Percentiles rank a stretch among this genome's conserved stretches.
Conservation (phyloP, 2,888 invertebrate genomes). For the Octodonta nipae region DNA sequence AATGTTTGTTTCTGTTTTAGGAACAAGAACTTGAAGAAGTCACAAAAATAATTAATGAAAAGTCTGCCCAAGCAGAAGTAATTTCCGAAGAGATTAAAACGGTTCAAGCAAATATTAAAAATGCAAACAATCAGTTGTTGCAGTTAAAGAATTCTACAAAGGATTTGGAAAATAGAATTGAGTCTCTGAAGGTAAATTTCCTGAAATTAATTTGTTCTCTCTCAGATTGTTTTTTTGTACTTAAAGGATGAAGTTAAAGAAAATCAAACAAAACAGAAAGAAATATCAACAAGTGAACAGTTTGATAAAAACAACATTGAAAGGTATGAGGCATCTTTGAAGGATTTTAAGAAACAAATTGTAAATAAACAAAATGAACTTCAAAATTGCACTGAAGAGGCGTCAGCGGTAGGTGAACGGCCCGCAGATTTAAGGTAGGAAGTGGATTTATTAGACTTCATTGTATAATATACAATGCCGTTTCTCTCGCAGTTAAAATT, state of each 20-base stretch:
- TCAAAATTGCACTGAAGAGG: conserved; percentile 34
- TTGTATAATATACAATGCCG: too few relatives aligned
- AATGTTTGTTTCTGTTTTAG: conserved; percentile 21
- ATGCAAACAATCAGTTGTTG: too few relatives aligned
- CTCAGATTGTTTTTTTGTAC: conserved; percentile 5
- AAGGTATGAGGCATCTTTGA: conserved; percentile 19
- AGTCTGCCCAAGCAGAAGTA: too few relatives aligned
- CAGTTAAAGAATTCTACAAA: conserved; percentile 21
- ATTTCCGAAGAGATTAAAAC: too few relatives aligned
- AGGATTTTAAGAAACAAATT: conserved; percentile 25
- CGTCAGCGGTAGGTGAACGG: conserved; percentile 37
- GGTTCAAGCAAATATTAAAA: too few relatives aligned
- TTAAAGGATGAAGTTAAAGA: conserved; percentile 39
- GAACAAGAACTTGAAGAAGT: conserved; percentile 29
- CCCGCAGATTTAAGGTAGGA: conserved; percentile 39
- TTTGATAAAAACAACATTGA: conserved; percentile 21
- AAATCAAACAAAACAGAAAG: conserved; percentile 35
- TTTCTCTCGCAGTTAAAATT: too few relatives aligned
- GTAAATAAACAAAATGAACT: too few relatives aligned
- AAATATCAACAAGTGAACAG: conserved; percentile 22
- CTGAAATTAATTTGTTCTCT: neutral
- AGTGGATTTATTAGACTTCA: too few relatives aligned
- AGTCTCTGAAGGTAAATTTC: conserved; percentile 21
- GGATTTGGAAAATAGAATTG: conserved; percentile 24
- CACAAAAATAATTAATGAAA: conserved; percentile 33